A percentile compares a stretch with the other conserved stretches of the same genome.
Evolutionary conservation across 2,113 vertebrate species (phyloP).

Genomic region (Tetrao urogallus): DNA sequence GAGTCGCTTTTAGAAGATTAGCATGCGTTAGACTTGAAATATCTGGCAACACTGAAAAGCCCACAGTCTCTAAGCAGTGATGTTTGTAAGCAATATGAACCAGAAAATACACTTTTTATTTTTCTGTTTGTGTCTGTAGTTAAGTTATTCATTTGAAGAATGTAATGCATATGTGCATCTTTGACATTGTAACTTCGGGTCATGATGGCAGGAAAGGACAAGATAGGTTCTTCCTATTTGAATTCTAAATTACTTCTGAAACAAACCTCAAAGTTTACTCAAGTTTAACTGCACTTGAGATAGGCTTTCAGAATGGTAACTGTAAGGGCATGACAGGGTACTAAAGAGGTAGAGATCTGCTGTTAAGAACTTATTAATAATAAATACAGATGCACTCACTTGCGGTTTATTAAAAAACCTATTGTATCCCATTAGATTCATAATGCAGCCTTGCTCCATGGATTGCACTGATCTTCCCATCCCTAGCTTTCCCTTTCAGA

Average conservation of each 20-base stretch:
- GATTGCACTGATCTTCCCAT: not conserved
- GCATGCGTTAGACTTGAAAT: not conserved
- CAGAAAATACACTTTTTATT: not conserved
- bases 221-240: not conserved
- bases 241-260: constrained; percentile 10
- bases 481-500: not conserved
- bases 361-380: not conserved
- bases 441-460: not conserved
- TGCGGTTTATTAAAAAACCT: not conserved
- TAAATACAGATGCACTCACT: not conserved
- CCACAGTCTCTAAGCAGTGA: not conserved
- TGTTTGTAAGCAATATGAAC: not conserved
- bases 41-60: not conserved
- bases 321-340: not conserved
- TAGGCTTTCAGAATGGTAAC: constrained; percentile 14
- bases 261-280: not conserved
- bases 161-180: not conserved
- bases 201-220: not conserved
- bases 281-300: not conserved
- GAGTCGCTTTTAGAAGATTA: not conserved
- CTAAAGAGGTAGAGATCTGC: not conserved
- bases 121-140: not conserved
- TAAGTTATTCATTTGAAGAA: not conserved
- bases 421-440: not conserved
- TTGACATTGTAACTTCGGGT: not conserved